phyloP scores from a whole-genome alignment of 1,140 invertebrate genomes.

The Drosophila pruinosa region DNA sequence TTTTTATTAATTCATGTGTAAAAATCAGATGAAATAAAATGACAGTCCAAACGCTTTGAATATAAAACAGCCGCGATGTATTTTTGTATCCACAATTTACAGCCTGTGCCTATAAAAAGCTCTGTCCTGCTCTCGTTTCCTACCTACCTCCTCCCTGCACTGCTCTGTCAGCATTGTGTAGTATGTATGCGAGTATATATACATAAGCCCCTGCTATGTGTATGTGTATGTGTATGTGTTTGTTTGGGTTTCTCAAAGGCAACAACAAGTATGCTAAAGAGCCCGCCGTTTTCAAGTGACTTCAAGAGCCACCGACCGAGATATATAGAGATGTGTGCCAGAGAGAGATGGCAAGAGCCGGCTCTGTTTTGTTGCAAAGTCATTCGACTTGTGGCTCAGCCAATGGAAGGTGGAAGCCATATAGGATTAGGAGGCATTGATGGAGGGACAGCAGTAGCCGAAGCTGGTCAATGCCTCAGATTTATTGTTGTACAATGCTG shows the following conservation, averaged over 20 bases:
- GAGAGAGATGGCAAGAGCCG: not conserved
- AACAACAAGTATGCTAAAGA: conserved; percentile 17
- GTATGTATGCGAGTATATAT: not conserved
- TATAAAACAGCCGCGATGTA: conserved; percentile 42
- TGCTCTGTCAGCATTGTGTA: not conserved
- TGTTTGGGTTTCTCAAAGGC: conserved; percentile 36
- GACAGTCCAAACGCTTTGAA: conserved; percentile 55
- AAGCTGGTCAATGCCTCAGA: not conserved
- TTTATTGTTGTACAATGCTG: not conserved
- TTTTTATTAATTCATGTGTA: conserved; percentile 74
- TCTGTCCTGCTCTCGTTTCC: not conserved
- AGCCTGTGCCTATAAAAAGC: conserved; percentile 4
- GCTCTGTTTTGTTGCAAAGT: not conserved
- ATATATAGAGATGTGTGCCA: not conserved
- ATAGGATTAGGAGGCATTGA: not conserved
- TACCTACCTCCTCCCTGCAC: not conserved
- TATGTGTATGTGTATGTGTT: conserved; percentile 14
- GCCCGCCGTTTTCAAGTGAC: conserved; percentile 22
- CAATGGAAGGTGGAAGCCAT: not conserved
- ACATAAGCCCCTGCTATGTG: not conserved
- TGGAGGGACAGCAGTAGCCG: not conserved
- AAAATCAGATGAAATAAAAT: conserved; percentile 68
- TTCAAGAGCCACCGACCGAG: not conserved
- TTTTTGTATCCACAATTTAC: conserved; percentile 10
- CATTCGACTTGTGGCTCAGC: not conserved